Conservation (phyloP, 1,140 invertebrate genomes). For the Pararge aegeria region DNA sequence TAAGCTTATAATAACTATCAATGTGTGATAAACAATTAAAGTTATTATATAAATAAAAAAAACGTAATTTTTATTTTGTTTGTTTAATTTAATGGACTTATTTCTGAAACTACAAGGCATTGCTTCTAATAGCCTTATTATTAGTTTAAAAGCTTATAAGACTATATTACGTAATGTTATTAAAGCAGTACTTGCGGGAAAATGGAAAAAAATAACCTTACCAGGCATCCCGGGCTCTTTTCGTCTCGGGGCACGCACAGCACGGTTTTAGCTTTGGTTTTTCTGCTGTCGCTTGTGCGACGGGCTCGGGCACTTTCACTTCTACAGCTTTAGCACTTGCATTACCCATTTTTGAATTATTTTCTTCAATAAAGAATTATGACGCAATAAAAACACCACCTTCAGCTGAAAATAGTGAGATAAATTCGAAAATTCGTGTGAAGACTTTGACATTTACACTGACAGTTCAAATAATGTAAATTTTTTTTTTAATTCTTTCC, state of each 20-base stretch:
- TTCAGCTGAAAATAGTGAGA: constrained; percentile 4
- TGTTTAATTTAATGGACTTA: no score
- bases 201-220: constrained; percentile 79
- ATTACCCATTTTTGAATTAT: constrained; percentile 51
- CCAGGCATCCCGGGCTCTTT: constrained; percentile 94
- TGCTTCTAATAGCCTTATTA: no score
- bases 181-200: constrained; percentile 4
- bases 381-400: constrained; percentile 31
- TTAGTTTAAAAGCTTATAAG: no score
- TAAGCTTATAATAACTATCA: no score
- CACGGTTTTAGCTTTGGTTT: constrained; percentile 94
- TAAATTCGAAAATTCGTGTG: constrained; percentile 3
- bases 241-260: constrained; percentile 99
- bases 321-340: constrained; percentile 70
- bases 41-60: no score
- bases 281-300: constrained; percentile 54
- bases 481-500: no score
- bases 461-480: no score
- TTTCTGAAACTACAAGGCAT: no score
- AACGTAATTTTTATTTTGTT: no score
- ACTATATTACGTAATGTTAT: constrained; percentile 19
- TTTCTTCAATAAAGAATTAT: constrained; percentile 19
- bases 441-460: not conserved
- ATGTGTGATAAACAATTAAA: no score
- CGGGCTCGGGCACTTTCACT: constrained; percentile 44